Base-by-base conservation (phyloP, 2,113 vertebrate genomes). In the Pseudopodoces humilis region DNA sequence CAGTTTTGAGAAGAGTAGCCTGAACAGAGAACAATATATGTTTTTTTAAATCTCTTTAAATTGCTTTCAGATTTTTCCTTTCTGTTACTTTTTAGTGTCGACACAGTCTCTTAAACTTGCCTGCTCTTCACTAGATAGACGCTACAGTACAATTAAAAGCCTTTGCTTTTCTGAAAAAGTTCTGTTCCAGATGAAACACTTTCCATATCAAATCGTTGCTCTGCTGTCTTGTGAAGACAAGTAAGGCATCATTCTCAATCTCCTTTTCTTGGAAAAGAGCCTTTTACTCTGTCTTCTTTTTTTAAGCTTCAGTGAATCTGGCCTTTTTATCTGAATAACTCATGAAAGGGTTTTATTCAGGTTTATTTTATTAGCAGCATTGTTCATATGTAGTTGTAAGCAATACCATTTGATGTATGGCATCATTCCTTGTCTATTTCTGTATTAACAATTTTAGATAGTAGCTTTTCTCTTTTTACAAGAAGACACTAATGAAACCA, bases 341-440 rank as follows among this genome's bases (percentile, higher is more conserved):
- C 28, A 90, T 90, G 59, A 93, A 82, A 84, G 5, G 14, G 39
- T 56, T 92, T 96, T 81, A 92, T 91, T 94, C 86, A 62, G 67
- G 69, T 88, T 88, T 92, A 90, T 90, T 90, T 96, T 95, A 92
- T 93, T 95, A 95, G 88, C 56, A 83, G 31, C 41, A 92, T 94
- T 97, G 31, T 92, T 72, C 92, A 28, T 90, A 94, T 39, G 4
- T 71, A 83, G 33, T 52, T 53, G 81, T 58, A 86, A 89, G 59
- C 89, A 94, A 92, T 92, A 70, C 15, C 31, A 28, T 92, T 75
- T 82, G 80, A 83, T 83, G 43, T 60, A 83, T 37, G 86, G 30
- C 75, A 88, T 69, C 85, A 77, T 44, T 93, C 28, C n/a, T 63
- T 77, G n/a, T 53, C 60, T 95, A 93, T 65, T 95, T 90, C 70